A percentile compares a stretch with the other conserved stretches of the same genome.
phyloP scores from a whole-genome alignment of 2,797 vertebrate species.

The Gobionotothen gibberifrons region DNA sequence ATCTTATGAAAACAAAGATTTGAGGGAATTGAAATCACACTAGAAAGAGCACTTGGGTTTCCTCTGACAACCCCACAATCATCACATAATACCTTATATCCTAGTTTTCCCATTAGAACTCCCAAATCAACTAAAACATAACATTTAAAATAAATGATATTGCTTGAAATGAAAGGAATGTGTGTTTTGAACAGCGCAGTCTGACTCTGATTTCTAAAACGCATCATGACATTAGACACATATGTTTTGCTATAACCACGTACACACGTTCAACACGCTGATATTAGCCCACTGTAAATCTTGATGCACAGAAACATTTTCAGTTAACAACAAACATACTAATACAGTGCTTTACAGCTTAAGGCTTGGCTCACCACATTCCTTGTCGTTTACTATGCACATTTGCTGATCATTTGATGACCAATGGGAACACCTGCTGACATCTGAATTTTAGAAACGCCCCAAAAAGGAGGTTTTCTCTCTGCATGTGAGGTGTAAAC shows the following conservation, averaged over 20 bases:
- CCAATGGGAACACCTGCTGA: slow-evolving; percentile 26
- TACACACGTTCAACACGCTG: slow-evolving; percentile 27
- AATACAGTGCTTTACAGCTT: slow-evolving; percentile 38
- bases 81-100: neutral
- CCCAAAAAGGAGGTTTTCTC: slow-evolving; percentile 25
- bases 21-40: slow-evolving; percentile 37
- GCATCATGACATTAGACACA: slow-evolving; percentile 13
- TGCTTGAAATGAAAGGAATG: slow-evolving; percentile 26
- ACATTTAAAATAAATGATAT: slow-evolving; percentile 1
- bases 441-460: slow-evolving; percentile 41
- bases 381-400: slow-evolving; percentile 31
- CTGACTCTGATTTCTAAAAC: slow-evolving; percentile 22
- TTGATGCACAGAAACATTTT: slow-evolving; percentile 22
- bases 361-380: slow-evolving; percentile 24
- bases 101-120: slow-evolving; percentile 9
- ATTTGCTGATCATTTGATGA: slow-evolving; percentile 14
- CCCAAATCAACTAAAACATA: slow-evolving; percentile 13
- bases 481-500: slow-evolving; percentile 34
- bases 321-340: slow-evolving; percentile 31
- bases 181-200: slow-evolving; percentile 3
- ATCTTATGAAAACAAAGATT: slow-evolving; percentile 48
- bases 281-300: slow-evolving; percentile 23
- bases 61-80: slow-evolving; percentile 8
- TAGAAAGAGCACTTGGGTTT: slow-evolving; percentile 78
- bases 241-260: slow-evolving; percentile 39